A percentile compares a stretch with the other conserved stretches of the same genome.
Evolutionary conservation across 2,888 invertebrate species (phyloP).

Genomic region (Oligia latruncula): DNA sequence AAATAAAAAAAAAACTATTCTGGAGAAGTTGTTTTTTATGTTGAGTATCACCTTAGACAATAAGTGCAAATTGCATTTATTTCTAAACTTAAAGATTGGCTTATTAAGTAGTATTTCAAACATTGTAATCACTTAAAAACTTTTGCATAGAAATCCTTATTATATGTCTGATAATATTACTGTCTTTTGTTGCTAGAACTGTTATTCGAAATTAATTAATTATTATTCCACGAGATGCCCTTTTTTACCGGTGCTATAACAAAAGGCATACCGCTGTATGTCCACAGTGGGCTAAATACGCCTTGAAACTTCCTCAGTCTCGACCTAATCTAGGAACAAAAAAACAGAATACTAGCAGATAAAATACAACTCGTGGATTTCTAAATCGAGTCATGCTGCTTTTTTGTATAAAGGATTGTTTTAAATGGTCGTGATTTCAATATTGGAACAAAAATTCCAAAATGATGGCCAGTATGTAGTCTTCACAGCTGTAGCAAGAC

Average conservation of each 20-base stretch:
- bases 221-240: neutral
- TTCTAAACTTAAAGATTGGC: neutral
- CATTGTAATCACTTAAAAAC: slow-evolving; percentile 25
- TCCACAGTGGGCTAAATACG: neutral
- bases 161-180: slow-evolving; percentile 1
- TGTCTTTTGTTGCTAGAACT: neutral
- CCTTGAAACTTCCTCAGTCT: neutral
- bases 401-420: neutral
- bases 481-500: neutral
- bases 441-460: neutral
- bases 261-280: neutral
- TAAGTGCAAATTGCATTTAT: neutral
- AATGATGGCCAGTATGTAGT: neutral
- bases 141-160: slow-evolving; percentile 7
- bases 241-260: slow-evolving; percentile 7
- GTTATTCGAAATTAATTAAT: neutral
- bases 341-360: neutral
- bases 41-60: no score
- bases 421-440: neutral
- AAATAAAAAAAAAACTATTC: no score
- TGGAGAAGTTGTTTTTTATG: no score
- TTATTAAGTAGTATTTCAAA: slow-evolving; percentile 9
- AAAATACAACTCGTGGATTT: neutral
- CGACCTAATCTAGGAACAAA: neutral
- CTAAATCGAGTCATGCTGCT: neutral